Percentiles rank a stretch among this genome's conserved stretches.
Evolutionary conservation across 2,113 vertebrate genomes (phyloP).

Genomic region (Eira barbara): DNA sequence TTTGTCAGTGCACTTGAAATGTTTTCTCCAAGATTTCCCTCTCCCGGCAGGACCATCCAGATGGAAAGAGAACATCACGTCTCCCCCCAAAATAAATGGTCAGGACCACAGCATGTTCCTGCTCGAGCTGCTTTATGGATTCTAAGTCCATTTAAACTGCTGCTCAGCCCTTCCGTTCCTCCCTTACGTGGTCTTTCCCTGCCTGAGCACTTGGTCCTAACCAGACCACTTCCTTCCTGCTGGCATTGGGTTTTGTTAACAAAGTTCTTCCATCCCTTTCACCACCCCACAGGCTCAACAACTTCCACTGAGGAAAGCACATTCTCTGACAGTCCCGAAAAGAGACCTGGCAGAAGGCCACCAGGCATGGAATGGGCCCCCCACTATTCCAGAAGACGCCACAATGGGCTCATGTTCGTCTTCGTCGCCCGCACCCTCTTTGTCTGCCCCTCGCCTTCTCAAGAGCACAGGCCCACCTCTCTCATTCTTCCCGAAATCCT

Average conservation of each 20-base stretch:
- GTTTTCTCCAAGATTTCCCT: background rate
- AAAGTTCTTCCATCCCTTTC: slow-evolving; percentile 34
- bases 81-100: background rate
- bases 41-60: background rate
- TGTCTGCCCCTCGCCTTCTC: background rate
- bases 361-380: background rate
- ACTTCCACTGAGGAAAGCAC: slow-evolving; percentile 11
- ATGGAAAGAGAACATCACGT: background rate
- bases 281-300: slow-evolving; percentile 38
- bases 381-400: background rate
- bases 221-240: slow-evolving; percentile 64
- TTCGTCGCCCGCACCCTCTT: background rate
- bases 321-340: background rate
- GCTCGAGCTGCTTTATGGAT: background rate
- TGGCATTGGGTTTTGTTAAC: slow-evolving; percentile 63
- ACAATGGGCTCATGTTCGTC: background rate
- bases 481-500: background rate
- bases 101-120: background rate
- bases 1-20: background rate
- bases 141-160: background rate
- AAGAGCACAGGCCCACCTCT: background rate
- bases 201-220: slow-evolving; percentile 63
- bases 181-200: background rate
- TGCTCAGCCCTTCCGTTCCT: background rate
- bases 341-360: background rate